Evolutionary conservation across 2,797 vertebrate genomes (phyloP), one percentile per base, ranked within the genome.

Genomic region (Furcifer pardalis): DNA sequence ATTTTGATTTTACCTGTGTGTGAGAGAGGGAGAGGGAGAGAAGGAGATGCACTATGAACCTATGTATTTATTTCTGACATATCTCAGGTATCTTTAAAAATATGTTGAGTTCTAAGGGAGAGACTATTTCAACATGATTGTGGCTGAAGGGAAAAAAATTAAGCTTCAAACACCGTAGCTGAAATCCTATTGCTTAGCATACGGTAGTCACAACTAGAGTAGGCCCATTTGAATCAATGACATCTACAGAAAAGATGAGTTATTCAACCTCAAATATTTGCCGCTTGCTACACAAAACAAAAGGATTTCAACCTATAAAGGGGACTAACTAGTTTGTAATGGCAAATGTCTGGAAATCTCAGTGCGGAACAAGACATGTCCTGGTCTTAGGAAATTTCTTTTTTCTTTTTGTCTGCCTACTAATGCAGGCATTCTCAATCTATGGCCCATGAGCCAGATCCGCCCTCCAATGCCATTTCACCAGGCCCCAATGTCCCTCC

Each of bases 291-390:
- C 19, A 56, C 52, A 19, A 21, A 17, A 12, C 46, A 49, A 49
- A 8, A 49, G 13, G 46, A 49, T 12, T 49, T 49, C 46, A 46
- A 7, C 30, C 35, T 72, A 10, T n/a, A 71, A 89, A 72, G 86
- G 85, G 92, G 90, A 84, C 79, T 7, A 80, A 7, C 44, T 15
- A 81, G 74, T 85, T 88, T 85, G 79, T 52, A 75, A 12, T 0
- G 65, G 87, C 87, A 81, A 88, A 89, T 91, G 66, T 77, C 86
- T 7, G 19, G 85, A 90, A 91, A 78, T 49, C 86, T 84, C 87
- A 82, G 82, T 79, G 78, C 69, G 44, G 30, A 42, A 89, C 21
- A 78, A 1, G 84, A 89, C 83, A 88, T 77, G 56, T 77, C 90
- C 79, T 82, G 52, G 5, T 44, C 83, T 65, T 0, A 59, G 46